Base-by-base conservation (phyloP, 2,113 vertebrate species). In the Poecile atricapillus region DNA sequence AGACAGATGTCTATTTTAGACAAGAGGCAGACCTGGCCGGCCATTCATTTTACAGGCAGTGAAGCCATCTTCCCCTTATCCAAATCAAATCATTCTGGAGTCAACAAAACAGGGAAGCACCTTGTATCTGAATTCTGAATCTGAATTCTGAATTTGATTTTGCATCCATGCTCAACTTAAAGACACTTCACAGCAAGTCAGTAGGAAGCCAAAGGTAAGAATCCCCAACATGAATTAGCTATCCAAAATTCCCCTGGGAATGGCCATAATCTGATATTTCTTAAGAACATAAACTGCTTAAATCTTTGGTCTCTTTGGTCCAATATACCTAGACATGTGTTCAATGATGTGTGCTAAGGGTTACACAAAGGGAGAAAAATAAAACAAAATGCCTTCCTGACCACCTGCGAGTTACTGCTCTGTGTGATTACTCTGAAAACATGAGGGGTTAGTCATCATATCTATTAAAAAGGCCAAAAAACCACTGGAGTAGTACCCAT, bases 261-360 rank as follows among this genome's bases (percentile, higher is more conserved):
- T 58, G 64, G 44, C 43, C 0, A 0, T 89, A 89, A 96, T 35
- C 35, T 83, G 75, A 12, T 87, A 90, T 64, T 94, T 80, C 76
- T 88, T 86, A 82, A 73, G 78, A 94, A 82, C 76, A 89, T 53
- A 78, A 91, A 96, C 28, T 31, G 15, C 73, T 92, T 60, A 75
- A 70, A 92, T 87, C 64, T 92, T 56, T 21, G 43, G 73, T 90
- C 79, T 93, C 92, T 69, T 93, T 55, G 75, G 87, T 91, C 87
- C 92, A 90, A 83, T 82, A 95, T 33, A 95, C 58, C 86, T 35
- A 90, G 83, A 81, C 44, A 33, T 52, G 74, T 23, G 55, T 63
- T 91, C 90, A 95, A 23, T 64, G 71, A 80, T 52, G 41, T 83
- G 79, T 59, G 76, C 68, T 81, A 88, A 75, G 49, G 35, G 65